Base-by-base conservation (phyloP, 2,113 vertebrate genomes). In the Ariopsis seemanni region DNA sequence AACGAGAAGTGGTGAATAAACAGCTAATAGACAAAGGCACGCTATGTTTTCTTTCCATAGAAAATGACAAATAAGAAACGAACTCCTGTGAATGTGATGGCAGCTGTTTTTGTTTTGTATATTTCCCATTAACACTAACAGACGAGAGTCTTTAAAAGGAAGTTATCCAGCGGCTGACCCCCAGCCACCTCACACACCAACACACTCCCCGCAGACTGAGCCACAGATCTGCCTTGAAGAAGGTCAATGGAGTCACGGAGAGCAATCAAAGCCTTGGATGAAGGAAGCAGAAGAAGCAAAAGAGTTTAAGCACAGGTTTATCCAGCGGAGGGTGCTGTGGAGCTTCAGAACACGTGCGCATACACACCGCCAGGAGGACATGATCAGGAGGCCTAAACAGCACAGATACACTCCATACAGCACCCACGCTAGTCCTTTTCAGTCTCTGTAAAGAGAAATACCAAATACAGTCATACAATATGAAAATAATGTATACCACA, bases 251-350 rank as follows among this genome's bases (percentile, higher is more conserved):
- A 90, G 27, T 53, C 78, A 50, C 58, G 82, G 67, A 89, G 10
- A 60, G 63, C 71, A 42, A 48, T 27, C 55, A 18, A 65, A 71
- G 57, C 48, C 57, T 71, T 79, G 9, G 58, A 87, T 30, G 52
- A 65, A 62, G 69, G 74, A 57, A 72, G 55, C 58, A 71, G 57
- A 27, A 20, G 74, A 84, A 50, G 10, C 79, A 48, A 62, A 84
- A 75, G 88, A 84, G 89, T 82, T 77, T 89, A 86, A 90, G 88
- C 90, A 30, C 84, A 88, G 72, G 86, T 22, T 18, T 11, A 87
- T 91, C 92, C 95, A 90, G 82, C 75, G 92, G 95, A 88, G 92
- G 93, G 92, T 90, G 83, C 85, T 85, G 88, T 71, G 52, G 52
- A 1, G 10, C 78, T 83, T 84, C 81, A 83, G 34, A 53, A 79